Conservation (phyloP, 2,113 vertebrate genomes). For the Verasper variegatus region DNA sequence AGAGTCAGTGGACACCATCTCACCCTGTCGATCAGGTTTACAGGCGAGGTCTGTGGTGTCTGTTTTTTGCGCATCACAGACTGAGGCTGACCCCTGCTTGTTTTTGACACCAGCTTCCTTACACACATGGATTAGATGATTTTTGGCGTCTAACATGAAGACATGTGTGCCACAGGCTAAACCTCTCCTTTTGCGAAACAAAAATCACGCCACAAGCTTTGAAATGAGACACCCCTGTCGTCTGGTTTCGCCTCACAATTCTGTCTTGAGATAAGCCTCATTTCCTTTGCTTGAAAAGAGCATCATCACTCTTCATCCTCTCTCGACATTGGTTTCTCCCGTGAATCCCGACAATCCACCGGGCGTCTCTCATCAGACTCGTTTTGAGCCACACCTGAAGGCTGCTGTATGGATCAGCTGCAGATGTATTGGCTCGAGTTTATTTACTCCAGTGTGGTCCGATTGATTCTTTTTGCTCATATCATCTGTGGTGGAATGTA, state of each 20-base stretch:
- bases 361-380: constrained; percentile 29
- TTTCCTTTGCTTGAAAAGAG: constrained; percentile 9
- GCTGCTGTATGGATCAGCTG: constrained; percentile 51
- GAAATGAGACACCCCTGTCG: constrained; percentile 15
- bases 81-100: constrained; percentile 12
- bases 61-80: constrained; percentile 7
- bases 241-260: constrained; percentile 6
- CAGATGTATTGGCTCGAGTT: constrained; percentile 36
- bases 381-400: constrained; percentile 34
- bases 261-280: neutral
- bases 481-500: constrained; percentile 21
- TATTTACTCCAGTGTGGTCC: constrained; percentile 53
- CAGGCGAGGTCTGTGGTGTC: constrained; percentile 7
- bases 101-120: constrained; percentile 15
- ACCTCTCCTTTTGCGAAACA: constrained; percentile 23
- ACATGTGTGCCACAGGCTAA: constrained; percentile 37
- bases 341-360: constrained; percentile 19
- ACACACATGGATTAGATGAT: constrained; percentile 6
- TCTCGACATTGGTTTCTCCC: constrained; percentile 28
- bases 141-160: constrained; percentile 15
- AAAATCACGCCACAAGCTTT: constrained; percentile 18
- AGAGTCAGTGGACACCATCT: constrained; percentile 28
- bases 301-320: neutral
- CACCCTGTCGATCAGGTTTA: neutral
- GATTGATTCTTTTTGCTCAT: constrained; percentile 35